Evolutionary conservation across 2,888 invertebrate genomes (phyloP).

Genomic region (Lasioglossum vierecki): DNA sequence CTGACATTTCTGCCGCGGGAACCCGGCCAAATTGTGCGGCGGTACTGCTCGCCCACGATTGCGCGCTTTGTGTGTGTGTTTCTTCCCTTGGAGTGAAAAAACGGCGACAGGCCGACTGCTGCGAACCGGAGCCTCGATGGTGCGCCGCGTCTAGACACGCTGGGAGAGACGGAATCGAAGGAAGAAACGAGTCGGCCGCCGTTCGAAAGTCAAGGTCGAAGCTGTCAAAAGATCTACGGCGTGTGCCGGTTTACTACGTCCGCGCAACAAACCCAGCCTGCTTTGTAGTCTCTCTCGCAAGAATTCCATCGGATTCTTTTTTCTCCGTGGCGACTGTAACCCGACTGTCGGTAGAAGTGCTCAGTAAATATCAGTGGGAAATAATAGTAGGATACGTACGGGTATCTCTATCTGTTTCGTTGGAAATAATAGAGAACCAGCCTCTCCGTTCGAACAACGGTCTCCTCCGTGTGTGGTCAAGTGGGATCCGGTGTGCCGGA

Average conservation of each 20-base stretch:
- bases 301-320: slow-evolving; percentile 30
- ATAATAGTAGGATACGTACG: no score
- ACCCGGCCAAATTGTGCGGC: slow-evolving; percentile 55
- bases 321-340: slow-evolving; percentile 12
- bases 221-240: slow-evolving; percentile 53
- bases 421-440: no score
- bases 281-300: not conserved
- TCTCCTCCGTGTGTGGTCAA: slow-evolving; percentile 46
- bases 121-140: not conserved
- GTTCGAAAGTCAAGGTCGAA: slow-evolving; percentile 67
- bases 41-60: slow-evolving; percentile 38
- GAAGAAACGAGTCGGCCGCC: slow-evolving; percentile 13
- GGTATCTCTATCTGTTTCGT: no score
- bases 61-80: not conserved
- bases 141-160: not conserved
- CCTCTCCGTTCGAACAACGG: slow-evolving; percentile 27
- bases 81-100: slow-evolving; percentile 16
- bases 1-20: slow-evolving; percentile 65
- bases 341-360: slow-evolving; percentile 35
- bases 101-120: slow-evolving; percentile 54
- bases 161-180: slow-evolving; percentile 3
- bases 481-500: slow-evolving; percentile 54
- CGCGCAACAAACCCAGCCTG: no score
- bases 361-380: slow-evolving; percentile 47
- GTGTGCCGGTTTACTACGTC: slow-evolving; percentile 3